These are phyloP conservation scores for Cyanoderma ruficeps DNA, from an alignment of 2,113 vertebrate genomes.

Conservation along the genomic window DNA sequence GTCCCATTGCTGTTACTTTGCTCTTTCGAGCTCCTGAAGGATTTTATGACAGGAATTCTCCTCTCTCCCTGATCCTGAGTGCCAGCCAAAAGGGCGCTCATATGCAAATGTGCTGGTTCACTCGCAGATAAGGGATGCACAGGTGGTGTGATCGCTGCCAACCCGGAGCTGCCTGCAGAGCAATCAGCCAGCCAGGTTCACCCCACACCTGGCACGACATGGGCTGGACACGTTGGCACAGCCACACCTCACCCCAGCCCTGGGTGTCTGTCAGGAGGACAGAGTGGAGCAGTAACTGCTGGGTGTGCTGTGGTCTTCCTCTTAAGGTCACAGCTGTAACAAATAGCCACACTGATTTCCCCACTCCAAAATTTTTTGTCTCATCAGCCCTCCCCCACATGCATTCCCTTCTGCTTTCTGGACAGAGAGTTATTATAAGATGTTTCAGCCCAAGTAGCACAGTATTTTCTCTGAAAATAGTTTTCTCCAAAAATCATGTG, in stretches of 20 bases:
- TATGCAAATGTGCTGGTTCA: rapidly evolving
- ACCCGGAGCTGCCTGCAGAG: rapidly evolving
- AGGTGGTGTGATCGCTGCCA: background rate
- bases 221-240: background rate
- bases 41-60: background rate
- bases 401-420: rapidly evolving
- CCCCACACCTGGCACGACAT: rapidly evolving
- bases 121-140: background rate
- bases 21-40: background rate
- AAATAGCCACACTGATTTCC: background rate
- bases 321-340: background rate
- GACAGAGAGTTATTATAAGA: background rate
- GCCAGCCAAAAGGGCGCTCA: background rate
- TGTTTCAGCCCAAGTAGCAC: background rate
- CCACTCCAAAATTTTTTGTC: background rate
- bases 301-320: background rate
- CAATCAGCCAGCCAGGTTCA: background rate
- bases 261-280: background rate
- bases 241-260: background rate
- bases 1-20: background rate
- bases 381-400: background rate
- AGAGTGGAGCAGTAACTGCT: background rate
- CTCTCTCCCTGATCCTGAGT: background rate
- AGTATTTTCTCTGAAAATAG: background rate
- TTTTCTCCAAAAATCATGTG: background rate